Base-by-base conservation (phyloP, 2,888 invertebrate genomes). In the Andrena flavipes region DNA sequence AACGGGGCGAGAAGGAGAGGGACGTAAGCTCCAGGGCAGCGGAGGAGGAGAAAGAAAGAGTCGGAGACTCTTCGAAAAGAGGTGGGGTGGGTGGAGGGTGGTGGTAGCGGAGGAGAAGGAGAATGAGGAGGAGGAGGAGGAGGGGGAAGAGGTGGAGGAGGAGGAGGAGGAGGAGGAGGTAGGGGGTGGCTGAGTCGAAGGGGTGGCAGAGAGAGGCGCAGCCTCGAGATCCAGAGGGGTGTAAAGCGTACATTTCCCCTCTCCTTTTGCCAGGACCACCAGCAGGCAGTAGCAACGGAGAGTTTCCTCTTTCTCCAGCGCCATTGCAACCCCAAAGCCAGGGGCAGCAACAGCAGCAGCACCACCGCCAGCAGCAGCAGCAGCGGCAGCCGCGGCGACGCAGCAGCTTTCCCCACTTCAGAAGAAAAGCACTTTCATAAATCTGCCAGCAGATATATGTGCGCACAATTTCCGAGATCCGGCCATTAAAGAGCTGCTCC, bases 391-490 rank as follows among this genome's bases (percentile, higher is more conserved):
- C 87, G 82, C 86, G 88, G 89, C 89, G 88, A 88, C 84, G 82
- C 89, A 89, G 90, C 92, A 92, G 93, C 94, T 93, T 94, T 94
- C 94, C 93, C 94, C 93, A 94, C 93, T 94, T 94, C 93, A 93
- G 94, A 94, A 95, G 95, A 95, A 95, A 95, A 95, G 97, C 96
- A 96, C 96, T 97, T 97, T 97, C 97, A 97, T 97, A 97, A 97
- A 97, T 97, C 97, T 97, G 97, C 96, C 95, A 95, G 95, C 96
- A 97, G 97, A 97, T 97, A 97, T 97, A 97, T 97, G 97, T 96
- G 97, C 96, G 96, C 97, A 97, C 97, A 97, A 97, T 97, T 97
- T 97, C 97, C 97, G 96, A 97, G 97, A 97, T 96, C 96, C 97
- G 97, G 96, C 97, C 97, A 97, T 97, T 97, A 97, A 96, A 96